phyloP scores from a whole-genome alignment of 2,113 vertebrate genomes.

The Sceloporus undulatus region DNA sequence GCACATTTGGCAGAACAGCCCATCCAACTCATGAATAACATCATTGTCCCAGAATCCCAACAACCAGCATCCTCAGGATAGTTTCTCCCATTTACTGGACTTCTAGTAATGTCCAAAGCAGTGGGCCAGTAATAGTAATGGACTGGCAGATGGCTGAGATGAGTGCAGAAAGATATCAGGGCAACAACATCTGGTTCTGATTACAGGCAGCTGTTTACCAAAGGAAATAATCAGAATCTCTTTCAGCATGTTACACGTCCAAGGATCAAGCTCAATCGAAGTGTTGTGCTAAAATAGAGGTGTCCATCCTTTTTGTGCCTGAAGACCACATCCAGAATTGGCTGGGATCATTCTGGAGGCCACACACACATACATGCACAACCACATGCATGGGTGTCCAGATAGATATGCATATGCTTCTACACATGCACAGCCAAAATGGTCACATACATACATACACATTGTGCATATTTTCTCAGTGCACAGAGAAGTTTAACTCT shows the following conservation, averaged over 20 bases:
- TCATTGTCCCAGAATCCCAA: background rate
- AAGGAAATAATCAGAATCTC: background rate
- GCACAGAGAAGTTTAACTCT: background rate
- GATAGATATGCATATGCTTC: background rate
- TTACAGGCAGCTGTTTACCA: background rate
- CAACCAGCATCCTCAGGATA: background rate
- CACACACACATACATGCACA: background rate
- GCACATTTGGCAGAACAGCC: background rate
- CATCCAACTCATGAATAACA: constrained; percentile 2
- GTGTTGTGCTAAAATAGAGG: background rate
- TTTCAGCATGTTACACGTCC: background rate
- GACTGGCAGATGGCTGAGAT: background rate
- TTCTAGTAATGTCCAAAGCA: background rate
- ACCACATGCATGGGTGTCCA: background rate
- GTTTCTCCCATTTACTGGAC: background rate
- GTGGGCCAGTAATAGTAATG: background rate
- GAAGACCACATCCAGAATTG: background rate
- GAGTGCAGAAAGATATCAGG: background rate
- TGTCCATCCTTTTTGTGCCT: background rate
- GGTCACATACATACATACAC: too few relatives aligned
- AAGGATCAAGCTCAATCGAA: background rate
- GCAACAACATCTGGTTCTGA: background rate
- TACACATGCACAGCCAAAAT: too few relatives aligned
- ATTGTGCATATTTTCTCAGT: too few relatives aligned
- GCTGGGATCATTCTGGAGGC: background rate